phyloP scores from a whole-genome alignment of 2,888 invertebrate species.

The Tachystola acroxantha region DNA sequence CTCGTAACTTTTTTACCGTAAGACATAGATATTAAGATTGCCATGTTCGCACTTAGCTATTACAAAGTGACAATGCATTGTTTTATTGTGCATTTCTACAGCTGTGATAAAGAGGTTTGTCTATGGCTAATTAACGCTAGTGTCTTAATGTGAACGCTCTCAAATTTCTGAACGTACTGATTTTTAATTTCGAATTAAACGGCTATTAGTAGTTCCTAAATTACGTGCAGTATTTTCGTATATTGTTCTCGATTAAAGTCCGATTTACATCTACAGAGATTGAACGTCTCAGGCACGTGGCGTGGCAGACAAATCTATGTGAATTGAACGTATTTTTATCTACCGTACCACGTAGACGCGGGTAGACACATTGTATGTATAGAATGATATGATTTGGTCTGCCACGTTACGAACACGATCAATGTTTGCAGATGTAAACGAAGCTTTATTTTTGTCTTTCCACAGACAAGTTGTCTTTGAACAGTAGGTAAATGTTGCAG shows the following conservation, averaged over 20 bases:
- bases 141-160: slow-evolving; percentile 21
- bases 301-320: no score
- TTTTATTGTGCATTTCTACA: slow-evolving; percentile 65
- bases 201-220: slow-evolving; percentile 72
- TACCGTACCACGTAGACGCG: no score
- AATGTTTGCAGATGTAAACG: no score
- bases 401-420: no score
- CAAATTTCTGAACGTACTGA: slow-evolving; percentile 23
- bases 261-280: no score
- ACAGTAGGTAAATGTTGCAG: no score
- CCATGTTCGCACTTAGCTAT: slow-evolving; percentile 68
- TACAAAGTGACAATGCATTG: slow-evolving; percentile 65
- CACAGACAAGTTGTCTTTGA: no score
- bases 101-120: slow-evolving; percentile 75
- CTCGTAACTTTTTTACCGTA: slow-evolving; percentile 63
- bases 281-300: no score
- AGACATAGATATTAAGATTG: slow-evolving; percentile 71
- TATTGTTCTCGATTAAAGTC: slow-evolving; percentile 34
- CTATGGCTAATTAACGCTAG: slow-evolving; percentile 54
- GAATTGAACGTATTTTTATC: no score
- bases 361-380: no score
- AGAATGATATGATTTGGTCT: no score
- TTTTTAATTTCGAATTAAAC: slow-evolving; percentile 31
- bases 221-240: slow-evolving; percentile 68
- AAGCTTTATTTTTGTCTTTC: no score